Percentiles rank a stretch among this genome's conserved stretches.
Conservation (phyloP, 2,113 vertebrate genomes). For the Triplophysa dalaica region DNA sequence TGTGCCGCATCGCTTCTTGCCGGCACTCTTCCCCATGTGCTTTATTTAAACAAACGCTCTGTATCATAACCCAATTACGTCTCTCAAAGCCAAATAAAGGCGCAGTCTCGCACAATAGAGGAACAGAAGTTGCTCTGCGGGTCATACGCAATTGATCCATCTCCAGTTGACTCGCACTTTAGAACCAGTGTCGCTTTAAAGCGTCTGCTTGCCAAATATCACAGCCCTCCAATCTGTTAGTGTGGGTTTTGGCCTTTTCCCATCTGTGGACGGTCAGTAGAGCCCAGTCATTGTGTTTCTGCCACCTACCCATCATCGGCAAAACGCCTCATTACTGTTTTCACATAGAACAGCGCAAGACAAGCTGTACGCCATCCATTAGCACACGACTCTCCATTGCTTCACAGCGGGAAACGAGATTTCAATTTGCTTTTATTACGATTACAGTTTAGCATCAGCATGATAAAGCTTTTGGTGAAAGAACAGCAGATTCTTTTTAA, state of each 20-base stretch:
- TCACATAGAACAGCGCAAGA: constrained; percentile 22
- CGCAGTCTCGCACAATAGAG: constrained; percentile 20
- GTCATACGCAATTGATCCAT: constrained; percentile 45
- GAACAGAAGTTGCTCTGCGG: constrained; percentile 52
- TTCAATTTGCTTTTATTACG: constrained; percentile 38
- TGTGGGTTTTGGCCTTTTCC: constrained; percentile 36
- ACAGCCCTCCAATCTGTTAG: constrained; percentile 49
- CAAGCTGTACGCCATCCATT: constrained; percentile 34
- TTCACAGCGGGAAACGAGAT: constrained; percentile 29
- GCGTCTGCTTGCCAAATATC: constrained; percentile 34
- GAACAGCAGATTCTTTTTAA: background rate
- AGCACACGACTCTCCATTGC: constrained; percentile 27
- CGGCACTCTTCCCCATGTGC: background rate
- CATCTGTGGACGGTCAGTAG: constrained; percentile 28
- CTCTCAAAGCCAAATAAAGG: constrained; percentile 21
- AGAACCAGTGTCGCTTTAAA: constrained; percentile 40
- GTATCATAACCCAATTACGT: constrained; percentile 37
- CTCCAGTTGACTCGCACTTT: constrained; percentile 51
- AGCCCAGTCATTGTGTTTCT: constrained; percentile 41
- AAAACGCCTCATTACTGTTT: constrained; percentile 42
- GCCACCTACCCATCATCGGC: constrained; percentile 27
- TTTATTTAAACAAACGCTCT: constrained; percentile 32
- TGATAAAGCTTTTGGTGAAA: constrained; percentile 20
- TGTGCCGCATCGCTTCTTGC: background rate
- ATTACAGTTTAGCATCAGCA: constrained; percentile 26